Evolutionary conservation across 2,797 vertebrate species (phyloP).

Genomic region (Onychomys leucogaster): DNA sequence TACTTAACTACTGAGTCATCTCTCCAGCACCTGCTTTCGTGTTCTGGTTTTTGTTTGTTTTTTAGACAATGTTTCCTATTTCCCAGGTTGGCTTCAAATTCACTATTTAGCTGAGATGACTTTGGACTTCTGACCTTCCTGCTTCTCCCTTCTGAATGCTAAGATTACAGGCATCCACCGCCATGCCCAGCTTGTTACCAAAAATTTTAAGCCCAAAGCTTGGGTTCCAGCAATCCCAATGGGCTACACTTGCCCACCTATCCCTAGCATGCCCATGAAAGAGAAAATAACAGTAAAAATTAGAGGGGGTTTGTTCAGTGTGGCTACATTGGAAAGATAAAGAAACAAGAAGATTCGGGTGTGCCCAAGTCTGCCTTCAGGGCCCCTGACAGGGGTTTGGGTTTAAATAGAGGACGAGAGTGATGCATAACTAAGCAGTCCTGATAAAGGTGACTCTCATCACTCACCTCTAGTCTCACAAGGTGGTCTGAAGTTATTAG

Average conservation of each 20-base stretch:
- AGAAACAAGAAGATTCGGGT: not conserved
- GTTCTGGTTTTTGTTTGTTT: not conserved
- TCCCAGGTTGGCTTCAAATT: not conserved
- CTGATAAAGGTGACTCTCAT: not conserved
- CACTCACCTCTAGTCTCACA: not conserved
- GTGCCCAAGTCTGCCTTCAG: not conserved
- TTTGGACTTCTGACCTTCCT: not conserved
- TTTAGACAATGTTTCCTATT: not conserved
- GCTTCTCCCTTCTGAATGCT: not conserved
- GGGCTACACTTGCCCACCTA: not conserved
- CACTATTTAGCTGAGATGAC: not conserved
- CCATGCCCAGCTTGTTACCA: not conserved
- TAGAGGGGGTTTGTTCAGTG: not conserved
- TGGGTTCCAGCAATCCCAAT: not conserved
- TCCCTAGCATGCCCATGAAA: not conserved
- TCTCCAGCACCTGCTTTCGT: too few species aligned
- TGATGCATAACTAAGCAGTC: not conserved
- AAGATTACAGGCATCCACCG: not conserved
- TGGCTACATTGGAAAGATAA: not conserved
- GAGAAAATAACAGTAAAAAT: not conserved
- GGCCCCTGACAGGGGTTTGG: not conserved
- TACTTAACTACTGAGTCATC: not conserved
- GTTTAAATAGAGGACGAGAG: not conserved
- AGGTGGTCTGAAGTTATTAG: not conserved
- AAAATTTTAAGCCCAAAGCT: not conserved